Evolutionary conservation across 2,797 vertebrate species (phyloP).

Genomic region (Sebastes paucispinis): DNA sequence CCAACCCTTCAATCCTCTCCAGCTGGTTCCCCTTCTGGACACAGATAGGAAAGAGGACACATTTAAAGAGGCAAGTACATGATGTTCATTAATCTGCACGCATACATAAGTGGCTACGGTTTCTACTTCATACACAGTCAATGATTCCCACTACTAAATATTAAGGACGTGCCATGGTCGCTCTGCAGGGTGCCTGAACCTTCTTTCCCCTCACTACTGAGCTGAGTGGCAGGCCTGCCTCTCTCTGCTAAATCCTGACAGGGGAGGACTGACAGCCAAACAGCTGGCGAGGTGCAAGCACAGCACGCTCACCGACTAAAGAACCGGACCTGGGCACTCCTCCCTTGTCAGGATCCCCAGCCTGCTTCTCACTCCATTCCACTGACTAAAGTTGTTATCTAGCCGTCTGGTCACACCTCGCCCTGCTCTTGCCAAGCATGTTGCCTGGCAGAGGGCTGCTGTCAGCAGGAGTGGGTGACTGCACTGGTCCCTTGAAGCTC

Average conservation of each 20-base stretch:
- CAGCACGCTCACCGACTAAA: constrained; percentile 58
- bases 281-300: constrained; percentile 73
- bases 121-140: constrained; percentile 29
- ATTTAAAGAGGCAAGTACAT: not conserved
- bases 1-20: constrained; percentile 83
- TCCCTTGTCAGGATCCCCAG: constrained; percentile 35
- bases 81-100: constrained; percentile 25
- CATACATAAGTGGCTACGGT: not conserved
- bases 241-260: constrained; percentile 63
- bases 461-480: constrained; percentile 65
- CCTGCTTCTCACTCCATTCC: constrained; percentile 47
- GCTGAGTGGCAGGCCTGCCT: constrained; percentile 65
- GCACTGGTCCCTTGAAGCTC: constrained; percentile 61
- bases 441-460: constrained; percentile 70
- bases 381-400: constrained; percentile 69
- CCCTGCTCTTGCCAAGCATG: constrained; percentile 63
- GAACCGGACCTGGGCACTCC: constrained; percentile 44
- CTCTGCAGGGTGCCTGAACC: constrained; percentile 44
- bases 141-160: constrained; percentile 50
- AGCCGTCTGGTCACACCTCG: constrained; percentile 58
- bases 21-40: constrained; percentile 89
- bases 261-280: constrained; percentile 72
- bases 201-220: constrained; percentile 33
- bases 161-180: constrained; percentile 44
- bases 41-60: constrained; percentile 22